Percentiles rank a stretch among this genome's conserved stretches.
These are phyloP conservation scores for Halcyon malimbica DNA, from an alignment of 2,113 vertebrate species.

Conservation along the genomic window DNA sequence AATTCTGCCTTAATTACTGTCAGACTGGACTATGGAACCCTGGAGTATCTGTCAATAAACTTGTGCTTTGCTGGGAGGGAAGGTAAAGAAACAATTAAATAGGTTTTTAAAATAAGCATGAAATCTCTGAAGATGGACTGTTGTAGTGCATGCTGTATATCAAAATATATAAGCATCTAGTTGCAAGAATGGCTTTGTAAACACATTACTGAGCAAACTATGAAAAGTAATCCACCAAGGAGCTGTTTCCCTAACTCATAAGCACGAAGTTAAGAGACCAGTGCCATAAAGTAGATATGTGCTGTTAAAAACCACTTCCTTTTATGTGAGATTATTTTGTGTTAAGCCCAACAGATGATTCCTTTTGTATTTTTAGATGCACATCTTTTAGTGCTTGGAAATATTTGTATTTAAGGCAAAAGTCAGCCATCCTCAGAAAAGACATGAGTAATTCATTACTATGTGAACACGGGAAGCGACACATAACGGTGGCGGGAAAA, in stretches of 20 bases:
- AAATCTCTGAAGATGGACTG: constrained; percentile 73
- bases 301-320: constrained; percentile 69
- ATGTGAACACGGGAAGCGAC: background rate
- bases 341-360: constrained; percentile 31
- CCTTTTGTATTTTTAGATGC: constrained; percentile 12
- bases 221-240: constrained; percentile 78
- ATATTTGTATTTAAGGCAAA: background rate
- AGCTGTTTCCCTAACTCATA: constrained; percentile 68
- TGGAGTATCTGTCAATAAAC: constrained; percentile 55
- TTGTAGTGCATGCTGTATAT: constrained; percentile 61
- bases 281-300: constrained; percentile 68
- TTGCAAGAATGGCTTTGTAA: constrained; percentile 74
- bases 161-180: constrained; percentile 71
- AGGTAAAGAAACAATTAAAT: constrained; percentile 74
- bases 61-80: constrained; percentile 55
- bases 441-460: background rate
- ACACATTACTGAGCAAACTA: constrained; percentile 73
- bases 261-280: constrained; percentile 66
- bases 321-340: constrained; percentile 56
- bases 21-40: constrained; percentile 46
- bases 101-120: constrained; percentile 65
- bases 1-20: constrained; percentile 65
- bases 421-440: background rate
- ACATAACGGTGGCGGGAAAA: background rate
- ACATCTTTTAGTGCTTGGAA: background rate